Conservation (phyloP, 1,140 invertebrate genomes). For the Fopius arisanus region DNA sequence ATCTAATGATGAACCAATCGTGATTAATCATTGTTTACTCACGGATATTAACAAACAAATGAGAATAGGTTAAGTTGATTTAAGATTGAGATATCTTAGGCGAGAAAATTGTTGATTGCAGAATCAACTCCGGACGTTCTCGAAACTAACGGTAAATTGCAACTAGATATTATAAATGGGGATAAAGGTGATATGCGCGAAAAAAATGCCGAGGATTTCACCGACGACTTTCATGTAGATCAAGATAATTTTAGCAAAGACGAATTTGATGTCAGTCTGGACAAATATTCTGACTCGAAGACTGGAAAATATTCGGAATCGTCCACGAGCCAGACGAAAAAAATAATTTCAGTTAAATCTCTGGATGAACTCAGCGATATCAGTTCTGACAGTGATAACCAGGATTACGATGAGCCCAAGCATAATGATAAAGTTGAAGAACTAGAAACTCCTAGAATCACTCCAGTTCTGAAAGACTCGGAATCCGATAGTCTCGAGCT, state of each 20-base stretch:
- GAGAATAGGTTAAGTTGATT: not conserved
- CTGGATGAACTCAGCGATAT: not conserved
- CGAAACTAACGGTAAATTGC: not conserved
- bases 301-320: not conserved
- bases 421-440: slow-evolving; percentile 28
- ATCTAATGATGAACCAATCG: not conserved
- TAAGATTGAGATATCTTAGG: not conserved
- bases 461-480: too few species aligned
- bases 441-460: slow-evolving; percentile 24
- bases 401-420: slow-evolving; percentile 14
- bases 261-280: not conserved
- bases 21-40: not conserved
- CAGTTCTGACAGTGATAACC: slow-evolving; percentile 2
- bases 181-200: not conserved
- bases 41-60: not conserved
- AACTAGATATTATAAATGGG: not conserved
- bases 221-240: not conserved
- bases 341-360: not conserved
- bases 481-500: too few species aligned
- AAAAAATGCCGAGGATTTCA: not conserved
- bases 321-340: not conserved
- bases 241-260: not conserved
- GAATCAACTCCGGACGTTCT: slow-evolving; percentile 26
- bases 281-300: not conserved
- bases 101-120: slow-evolving; percentile 33